phyloP scores from a whole-genome alignment of 2,797 vertebrate genomes.

The Enteromius anoplus region DNA sequence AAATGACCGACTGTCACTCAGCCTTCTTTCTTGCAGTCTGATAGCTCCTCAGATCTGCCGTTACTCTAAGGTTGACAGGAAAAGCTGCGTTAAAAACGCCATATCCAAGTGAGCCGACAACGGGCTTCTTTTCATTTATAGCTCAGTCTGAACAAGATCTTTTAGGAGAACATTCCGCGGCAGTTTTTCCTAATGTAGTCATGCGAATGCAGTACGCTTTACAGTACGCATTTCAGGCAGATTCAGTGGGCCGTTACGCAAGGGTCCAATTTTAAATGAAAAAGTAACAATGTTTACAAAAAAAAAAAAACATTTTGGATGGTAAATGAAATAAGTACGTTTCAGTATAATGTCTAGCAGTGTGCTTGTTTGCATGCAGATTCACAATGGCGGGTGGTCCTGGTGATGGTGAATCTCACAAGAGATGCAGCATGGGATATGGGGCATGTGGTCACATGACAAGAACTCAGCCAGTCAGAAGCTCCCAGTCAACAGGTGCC shows the following conservation, averaged over 20 bases:
- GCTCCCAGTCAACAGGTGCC: constrained; percentile 13
- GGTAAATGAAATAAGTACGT: background rate
- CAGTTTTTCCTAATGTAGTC: constrained; percentile 5
- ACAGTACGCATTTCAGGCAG: background rate
- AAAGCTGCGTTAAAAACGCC: constrained; percentile 12
- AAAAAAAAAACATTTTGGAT: background rate
- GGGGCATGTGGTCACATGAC: constrained; percentile 62
- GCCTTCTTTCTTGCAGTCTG: constrained; percentile 36
- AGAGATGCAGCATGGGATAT: constrained; percentile 60
- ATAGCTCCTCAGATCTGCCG: constrained; percentile 24
- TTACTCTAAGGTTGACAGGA: constrained; percentile 33
- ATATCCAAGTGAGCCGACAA: constrained; percentile 20
- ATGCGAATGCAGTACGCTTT: background rate
- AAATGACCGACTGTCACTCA: constrained; percentile 26
- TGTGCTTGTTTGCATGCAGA: constrained; percentile 57
- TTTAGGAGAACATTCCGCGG: background rate
- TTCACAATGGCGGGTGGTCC: constrained; percentile 47
- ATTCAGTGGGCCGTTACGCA: background rate
- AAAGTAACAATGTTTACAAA: background rate
- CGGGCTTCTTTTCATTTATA: background rate
- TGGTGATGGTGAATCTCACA: constrained; percentile 53
- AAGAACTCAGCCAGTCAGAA: constrained; percentile 64
- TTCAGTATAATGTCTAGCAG: constrained; percentile 6
- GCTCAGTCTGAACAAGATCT: constrained; percentile 30
- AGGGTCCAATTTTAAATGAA: background rate